phyloP scores from a whole-genome alignment of 2,113 vertebrate species.

The Mormyrus iriodes region DNA sequence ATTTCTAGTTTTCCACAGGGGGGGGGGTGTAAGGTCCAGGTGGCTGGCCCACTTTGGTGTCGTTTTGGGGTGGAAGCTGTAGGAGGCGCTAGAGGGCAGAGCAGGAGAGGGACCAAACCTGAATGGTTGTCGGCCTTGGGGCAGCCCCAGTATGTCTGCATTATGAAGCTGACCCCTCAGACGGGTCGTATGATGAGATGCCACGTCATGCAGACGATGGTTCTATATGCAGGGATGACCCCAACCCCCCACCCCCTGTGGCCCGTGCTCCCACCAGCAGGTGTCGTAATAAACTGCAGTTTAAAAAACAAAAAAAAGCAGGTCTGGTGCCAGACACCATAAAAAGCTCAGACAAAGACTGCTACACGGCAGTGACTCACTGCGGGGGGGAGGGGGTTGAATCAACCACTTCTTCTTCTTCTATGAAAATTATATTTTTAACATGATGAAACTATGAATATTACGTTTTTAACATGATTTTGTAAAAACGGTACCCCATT shows the following conservation, averaged over 20 bases:
- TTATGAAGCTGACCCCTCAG: neutral
- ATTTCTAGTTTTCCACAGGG: neutral
- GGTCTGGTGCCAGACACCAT: neutral
- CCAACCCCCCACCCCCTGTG: neutral
- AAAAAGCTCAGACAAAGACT: neutral
- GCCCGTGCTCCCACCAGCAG: slow-evolving; percentile 1
- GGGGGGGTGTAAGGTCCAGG: neutral
- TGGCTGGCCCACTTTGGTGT: neutral
- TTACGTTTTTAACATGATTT: neutral
- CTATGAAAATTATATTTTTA: neutral
- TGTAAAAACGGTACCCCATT: neutral
- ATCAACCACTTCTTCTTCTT: neutral
- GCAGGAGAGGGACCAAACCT: neutral
- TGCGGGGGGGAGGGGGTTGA: neutral
- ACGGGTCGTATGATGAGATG: neutral
- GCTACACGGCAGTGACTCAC: neutral
- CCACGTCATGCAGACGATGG: neutral
- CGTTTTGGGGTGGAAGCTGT: neutral
- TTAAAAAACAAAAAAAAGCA: neutral
- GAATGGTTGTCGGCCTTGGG: neutral
- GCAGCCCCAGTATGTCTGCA: neutral
- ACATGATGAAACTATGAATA: neutral
- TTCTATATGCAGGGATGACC: neutral
- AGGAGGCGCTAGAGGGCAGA: neutral
- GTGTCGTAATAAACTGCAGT: neutral